Evolutionary conservation across 30 jellyfish, hydroid and myxozoan genomes (phyloP), one percentile per base, ranked within the genome.

Genomic region (Hydractinia echinata): DNA sequence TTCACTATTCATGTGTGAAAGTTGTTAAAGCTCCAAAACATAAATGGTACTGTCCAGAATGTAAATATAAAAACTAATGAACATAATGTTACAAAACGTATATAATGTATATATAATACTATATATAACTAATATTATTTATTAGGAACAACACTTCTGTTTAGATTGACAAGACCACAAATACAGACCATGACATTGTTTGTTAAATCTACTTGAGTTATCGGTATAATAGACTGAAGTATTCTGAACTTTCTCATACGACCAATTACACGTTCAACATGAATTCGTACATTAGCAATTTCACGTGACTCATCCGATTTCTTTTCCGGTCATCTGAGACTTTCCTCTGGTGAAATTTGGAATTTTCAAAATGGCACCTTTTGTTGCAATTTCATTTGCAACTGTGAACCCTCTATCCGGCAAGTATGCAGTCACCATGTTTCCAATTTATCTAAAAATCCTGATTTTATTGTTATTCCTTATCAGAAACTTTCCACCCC

Each of bases 401-500:
- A 64, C 16, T 64, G 74, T 64, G 2, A 64, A 64, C 74, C 74
- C 74, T 64, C 90, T 55, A 67, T 83, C 90, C n/a, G 9, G 86
- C 90, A 69, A 83, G 53, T 48, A 83, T 71, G 73, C 90, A 83
- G 85, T 83, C 90, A 54, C 85, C 90, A 83, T 49, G 14, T 10
- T n/a, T 55, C 61, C 7, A 83, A 61, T 79, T 69, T 83, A 54
- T 83, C 86, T 30, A 83, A 66, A 73, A 83, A 83, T 11, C 90
- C 90, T 71, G 85, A 55, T 55, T 73, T 66, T 48, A 67, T 44
- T 71, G 85, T 74, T 72, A 72, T 83, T 83, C 50, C 62, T 83
- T 70, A 71, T 83, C 90, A 6, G 90, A 83, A 53, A 61, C 85
- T 72, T 85, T 20, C 90, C 90, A 30, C 80, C 90, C 85, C 90